These are phyloP conservation scores for Aphaenogaster rudis DNA, from an alignment of 1,140 invertebrate species.

Conservation along the genomic window DNA sequence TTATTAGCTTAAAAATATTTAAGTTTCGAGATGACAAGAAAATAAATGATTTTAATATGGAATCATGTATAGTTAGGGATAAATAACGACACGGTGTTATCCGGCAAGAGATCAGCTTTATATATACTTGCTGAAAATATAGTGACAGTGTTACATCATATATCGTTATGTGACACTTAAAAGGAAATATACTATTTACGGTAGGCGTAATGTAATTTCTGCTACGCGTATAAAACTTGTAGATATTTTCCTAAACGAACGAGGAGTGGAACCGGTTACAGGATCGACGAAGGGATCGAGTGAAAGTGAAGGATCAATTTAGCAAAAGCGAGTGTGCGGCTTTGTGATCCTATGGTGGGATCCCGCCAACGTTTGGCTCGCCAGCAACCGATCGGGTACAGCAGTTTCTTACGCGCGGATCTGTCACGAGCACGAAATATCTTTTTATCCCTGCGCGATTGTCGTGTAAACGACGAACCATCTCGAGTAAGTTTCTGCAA, in stretches of 20 bases:
- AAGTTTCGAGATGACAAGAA: neutral
- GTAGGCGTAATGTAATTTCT: slow-evolving; percentile 3
- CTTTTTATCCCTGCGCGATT: neutral
- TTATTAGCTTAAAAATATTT: slow-evolving; percentile 3
- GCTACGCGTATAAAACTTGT: slow-evolving; percentile 11
- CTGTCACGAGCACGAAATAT: slow-evolving; percentile 62
- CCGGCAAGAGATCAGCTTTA: neutral
- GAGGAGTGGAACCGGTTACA: slow-evolving; percentile 38
- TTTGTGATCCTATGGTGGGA: slow-evolving; percentile 81
- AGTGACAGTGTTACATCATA: slow-evolving; percentile 4
- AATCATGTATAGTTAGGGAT: neutral
- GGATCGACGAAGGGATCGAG: slow-evolving; percentile 75
- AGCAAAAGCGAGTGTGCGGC: slow-evolving; percentile 75
- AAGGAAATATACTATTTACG: neutral
- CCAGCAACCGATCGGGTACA: slow-evolving; percentile 34
- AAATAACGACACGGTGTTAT: neutral
- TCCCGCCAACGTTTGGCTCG: slow-evolving; percentile 74
- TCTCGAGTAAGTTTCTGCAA: slow-evolving; percentile 28
- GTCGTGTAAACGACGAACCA: neutral
- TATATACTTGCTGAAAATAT: neutral
- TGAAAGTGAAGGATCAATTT: slow-evolving; percentile 83
- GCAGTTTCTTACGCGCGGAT: slow-evolving; percentile 79
- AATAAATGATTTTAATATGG: neutral
- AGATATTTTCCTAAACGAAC: slow-evolving; percentile 38
- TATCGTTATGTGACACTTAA: neutral